phyloP scores from a whole-genome alignment of 1,140 invertebrate genomes.

The Vollenhovia emeryi region DNA sequence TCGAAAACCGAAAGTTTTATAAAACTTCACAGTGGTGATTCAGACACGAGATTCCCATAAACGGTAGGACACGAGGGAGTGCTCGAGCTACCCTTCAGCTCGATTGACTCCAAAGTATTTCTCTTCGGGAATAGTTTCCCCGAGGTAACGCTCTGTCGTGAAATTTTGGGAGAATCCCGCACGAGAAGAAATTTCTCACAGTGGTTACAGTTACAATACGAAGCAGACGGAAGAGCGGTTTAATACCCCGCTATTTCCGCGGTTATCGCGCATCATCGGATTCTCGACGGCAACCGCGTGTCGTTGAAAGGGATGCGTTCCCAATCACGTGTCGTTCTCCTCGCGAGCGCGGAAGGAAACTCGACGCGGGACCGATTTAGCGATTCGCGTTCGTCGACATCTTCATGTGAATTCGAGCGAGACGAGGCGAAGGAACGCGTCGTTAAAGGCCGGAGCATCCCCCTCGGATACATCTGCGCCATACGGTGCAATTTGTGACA shows the following conservation, averaged over 20 bases:
- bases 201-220: neutral
- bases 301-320: neutral
- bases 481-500: neutral
- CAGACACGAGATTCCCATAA: neutral
- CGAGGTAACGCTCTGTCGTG: neutral
- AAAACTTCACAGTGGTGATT: no score
- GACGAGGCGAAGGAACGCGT: neutral
- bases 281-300: neutral
- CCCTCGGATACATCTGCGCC: neutral
- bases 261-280: conserved; percentile 6
- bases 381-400: neutral
- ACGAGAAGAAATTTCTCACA: neutral
- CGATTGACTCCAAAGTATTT: neutral
- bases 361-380: conserved; percentile 1
- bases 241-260: neutral
- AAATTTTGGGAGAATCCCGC: neutral
- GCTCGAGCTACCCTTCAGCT: neutral
- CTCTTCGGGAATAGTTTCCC: neutral
- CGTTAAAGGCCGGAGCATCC: neutral
- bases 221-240: neutral
- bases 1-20: no score
- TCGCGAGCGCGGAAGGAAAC: neutral
- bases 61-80: neutral
- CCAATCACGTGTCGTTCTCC: neutral
- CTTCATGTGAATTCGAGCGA: neutral